These are phyloP conservation scores for Dysdera silvatica DNA, from an alignment of 1,140 invertebrate species.

Conservation along the genomic window DNA sequence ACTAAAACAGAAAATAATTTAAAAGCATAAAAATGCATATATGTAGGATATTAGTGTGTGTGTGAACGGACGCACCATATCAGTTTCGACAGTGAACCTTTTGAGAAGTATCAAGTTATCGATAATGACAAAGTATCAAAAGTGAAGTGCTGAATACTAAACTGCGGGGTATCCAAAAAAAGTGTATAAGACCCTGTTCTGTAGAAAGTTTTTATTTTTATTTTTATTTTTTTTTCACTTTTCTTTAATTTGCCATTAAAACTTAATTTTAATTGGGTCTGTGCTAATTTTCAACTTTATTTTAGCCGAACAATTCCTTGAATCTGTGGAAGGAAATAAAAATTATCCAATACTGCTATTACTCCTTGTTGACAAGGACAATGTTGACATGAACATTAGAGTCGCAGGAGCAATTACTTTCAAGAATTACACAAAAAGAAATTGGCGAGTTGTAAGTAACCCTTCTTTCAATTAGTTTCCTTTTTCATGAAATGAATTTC, in stretches of 20 bases:
- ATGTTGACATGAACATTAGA: constrained; percentile 66
- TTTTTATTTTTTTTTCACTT: background rate
- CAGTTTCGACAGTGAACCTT: too few relatives aligned
- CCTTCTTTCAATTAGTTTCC: constrained; percentile 2
- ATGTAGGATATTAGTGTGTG: too few relatives aligned
- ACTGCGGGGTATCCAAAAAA: background rate
- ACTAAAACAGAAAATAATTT: too few relatives aligned
- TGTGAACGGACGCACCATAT: too few relatives aligned
- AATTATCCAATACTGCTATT: constrained; percentile 83
- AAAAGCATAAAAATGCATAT: too few relatives aligned
- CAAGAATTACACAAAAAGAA: constrained; percentile 93
- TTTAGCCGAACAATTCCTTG: constrained; percentile 79
- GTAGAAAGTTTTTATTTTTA: background rate
- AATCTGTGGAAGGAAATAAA: constrained; percentile 79
- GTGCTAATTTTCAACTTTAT: constrained; percentile 6
- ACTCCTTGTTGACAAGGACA: constrained; percentile 67
- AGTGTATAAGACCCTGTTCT: background rate
- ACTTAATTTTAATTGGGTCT: background rate
- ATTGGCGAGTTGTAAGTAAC: constrained; percentile 77
- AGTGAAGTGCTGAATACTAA: background rate
- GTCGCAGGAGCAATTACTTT: constrained; percentile 84
- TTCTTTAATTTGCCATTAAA: background rate
- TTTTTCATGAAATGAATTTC: background rate
- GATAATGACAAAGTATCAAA: background rate
- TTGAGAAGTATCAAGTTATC: background rate